phyloP scores from a whole-genome alignment of 1,140 invertebrate species.

The Lordiphosa clarofinis region DNA sequence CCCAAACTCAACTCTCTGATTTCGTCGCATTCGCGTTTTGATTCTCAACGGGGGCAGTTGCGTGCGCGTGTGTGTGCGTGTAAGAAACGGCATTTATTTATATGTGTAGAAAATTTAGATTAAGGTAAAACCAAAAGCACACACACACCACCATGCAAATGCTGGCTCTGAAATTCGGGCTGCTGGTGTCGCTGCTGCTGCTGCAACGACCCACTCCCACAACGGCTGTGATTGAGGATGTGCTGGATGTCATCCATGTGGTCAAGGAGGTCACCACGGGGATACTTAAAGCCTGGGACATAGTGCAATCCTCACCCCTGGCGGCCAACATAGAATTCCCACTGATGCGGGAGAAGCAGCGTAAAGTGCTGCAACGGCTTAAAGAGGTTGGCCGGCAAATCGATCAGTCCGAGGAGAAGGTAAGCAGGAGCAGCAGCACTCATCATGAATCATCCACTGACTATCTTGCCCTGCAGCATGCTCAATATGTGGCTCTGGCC shows the following conservation, averaged over 20 bases:
- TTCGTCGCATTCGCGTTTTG: conserved; percentile 53
- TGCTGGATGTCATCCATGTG: conserved; percentile 83
- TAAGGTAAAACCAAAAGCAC: conserved; percentile 9
- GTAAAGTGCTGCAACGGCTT: conserved; percentile 81
- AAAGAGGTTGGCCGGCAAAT: conserved; percentile 80
- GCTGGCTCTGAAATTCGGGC: conserved; percentile 22
- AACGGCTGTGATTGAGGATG: conserved; percentile 81
- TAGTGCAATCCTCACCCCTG: conserved; percentile 81
- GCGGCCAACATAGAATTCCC: conserved; percentile 82
- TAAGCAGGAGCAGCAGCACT: conserved; percentile 10
- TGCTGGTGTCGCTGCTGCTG: conserved; percentile 14
- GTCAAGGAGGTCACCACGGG: conserved; percentile 83
- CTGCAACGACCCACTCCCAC: conserved; percentile 41
- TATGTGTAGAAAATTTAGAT: conserved; percentile 18
- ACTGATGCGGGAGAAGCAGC: conserved; percentile 81
- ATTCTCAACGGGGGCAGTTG: conserved; percentile 49
- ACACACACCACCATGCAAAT: conserved; percentile 19
- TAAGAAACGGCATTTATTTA: conserved; percentile 10
- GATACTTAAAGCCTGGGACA: conserved; percentile 83
- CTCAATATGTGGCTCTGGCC: conserved; percentile 66
- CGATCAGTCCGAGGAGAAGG: conserved; percentile 69
- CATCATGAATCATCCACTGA: not conserved
- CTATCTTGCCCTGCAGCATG: conserved; percentile 41
- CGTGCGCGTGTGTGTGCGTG: conserved; percentile 17
- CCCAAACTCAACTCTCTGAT: conserved; percentile 28